Base-by-base conservation (phyloP, 2,888 invertebrate species). In the Cheilosia scutellata region DNA sequence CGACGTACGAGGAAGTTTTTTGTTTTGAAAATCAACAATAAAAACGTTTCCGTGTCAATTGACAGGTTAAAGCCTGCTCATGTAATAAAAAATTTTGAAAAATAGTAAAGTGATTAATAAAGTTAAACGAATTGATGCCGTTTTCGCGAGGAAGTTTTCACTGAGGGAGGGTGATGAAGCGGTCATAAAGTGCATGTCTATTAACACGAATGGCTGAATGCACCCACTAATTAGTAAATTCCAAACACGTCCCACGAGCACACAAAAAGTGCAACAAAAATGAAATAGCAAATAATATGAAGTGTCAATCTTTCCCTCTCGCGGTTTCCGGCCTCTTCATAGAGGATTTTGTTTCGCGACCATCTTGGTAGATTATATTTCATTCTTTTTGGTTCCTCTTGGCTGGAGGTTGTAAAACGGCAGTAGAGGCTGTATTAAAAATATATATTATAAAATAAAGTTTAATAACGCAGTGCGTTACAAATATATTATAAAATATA, bases 51-150 rank as follows among this genome's bases (percentile, higher is more conserved):
- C 7, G 13, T 62, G 29, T 44, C 60, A 44, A 62, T 44, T 44
- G 60, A 62, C 44, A 44, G 44, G 44, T 62, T 44, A 13, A 62
- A 62, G n/a, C 47, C 62, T 27, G 62, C 62, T 44, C 44, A 62
- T 6, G 16, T 44, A 4, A 44, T 7, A 40, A 27, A 62, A 47
- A 44, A 62, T 44, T 47, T 62, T 42, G 44, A 47, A 47, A 44
- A 44, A 11, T 25, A 44, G 20, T 1, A 42, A 6, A 49, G 16
- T 2, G 49, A 5, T 2, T 58, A 58, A 5, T 20, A 40, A 40
- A 40, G 6, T 37, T 25, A 49, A 25, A 20, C 20, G 31, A 31
- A 55, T 5, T 6, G 13, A 55, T 37, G 58, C 20, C 5, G 37
- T 58, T 37, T 58, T 37, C 20, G 25, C 11, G 58, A 4, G 16